Evolutionary conservation across 2,888 invertebrate species (phyloP).

Genomic region (Apamea monoglypha): DNA sequence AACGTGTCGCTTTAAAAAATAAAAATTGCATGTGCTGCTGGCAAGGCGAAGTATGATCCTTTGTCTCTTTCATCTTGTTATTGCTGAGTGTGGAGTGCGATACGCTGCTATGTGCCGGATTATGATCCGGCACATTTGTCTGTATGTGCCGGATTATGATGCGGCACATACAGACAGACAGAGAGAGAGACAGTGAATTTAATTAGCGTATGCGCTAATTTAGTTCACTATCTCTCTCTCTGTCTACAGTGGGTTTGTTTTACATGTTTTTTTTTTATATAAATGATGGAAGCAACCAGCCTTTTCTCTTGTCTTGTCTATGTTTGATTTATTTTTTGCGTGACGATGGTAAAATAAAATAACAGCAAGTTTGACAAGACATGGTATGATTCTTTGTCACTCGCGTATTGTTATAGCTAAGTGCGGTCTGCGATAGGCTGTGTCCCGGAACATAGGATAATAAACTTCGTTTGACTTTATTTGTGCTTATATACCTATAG

Average conservation of each 20-base stretch:
- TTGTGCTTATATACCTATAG: not conserved
- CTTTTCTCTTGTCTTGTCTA: not conserved
- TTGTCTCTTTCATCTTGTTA: slow-evolving; percentile 15
- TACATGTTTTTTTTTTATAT: not conserved
- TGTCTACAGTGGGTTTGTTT: not conserved
- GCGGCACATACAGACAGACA: not conserved
- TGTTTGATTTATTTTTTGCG: not conserved
- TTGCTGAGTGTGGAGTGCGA: slow-evolving; percentile 9
- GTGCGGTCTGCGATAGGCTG: slow-evolving; percentile 6
- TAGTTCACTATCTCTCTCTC: not conserved
- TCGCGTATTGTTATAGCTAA: not conserved
- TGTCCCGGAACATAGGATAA: not conserved
- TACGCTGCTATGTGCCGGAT: not conserved
- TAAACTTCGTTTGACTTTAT: slow-evolving; percentile 2
- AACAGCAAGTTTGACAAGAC: not conserved
- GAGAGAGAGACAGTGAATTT: not conserved
- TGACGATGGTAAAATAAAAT: no score
- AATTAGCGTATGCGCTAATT: slow-evolving; percentile 14
- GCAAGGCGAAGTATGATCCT: not conserved
- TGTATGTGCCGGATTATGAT: not conserved
- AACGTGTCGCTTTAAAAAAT: not conserved
- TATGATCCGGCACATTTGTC: no score
- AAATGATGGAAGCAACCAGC: no score
- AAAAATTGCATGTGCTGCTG: not conserved
- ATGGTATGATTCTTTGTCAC: not conserved